Conservation (phyloP, 2,113 vertebrate genomes). For the Apaloderma vittatum region DNA sequence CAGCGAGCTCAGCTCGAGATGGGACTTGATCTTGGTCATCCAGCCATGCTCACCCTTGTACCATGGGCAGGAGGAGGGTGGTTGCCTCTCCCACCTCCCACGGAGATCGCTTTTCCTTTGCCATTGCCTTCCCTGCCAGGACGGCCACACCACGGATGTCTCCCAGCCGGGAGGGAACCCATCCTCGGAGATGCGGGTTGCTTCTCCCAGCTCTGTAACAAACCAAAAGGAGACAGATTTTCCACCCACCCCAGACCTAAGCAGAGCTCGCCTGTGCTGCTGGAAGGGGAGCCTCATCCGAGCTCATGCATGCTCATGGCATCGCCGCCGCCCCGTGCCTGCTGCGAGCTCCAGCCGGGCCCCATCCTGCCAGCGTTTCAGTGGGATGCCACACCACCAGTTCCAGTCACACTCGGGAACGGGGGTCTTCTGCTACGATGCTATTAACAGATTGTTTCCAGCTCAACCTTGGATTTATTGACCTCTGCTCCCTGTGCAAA, state of each 20-base stretch:
- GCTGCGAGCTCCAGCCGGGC: accelerated
- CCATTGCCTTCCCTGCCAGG: background rate
- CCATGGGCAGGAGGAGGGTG: background rate
- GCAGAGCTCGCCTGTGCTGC: background rate
- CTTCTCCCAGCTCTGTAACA: background rate
- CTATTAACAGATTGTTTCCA: background rate
- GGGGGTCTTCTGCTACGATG: background rate
- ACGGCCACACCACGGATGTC: background rate
- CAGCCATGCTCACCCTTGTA: accelerated
- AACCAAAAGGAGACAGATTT: background rate
- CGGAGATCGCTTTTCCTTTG: background rate
- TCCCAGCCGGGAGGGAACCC: background rate
- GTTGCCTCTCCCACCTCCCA: background rate
- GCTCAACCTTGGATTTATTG: background rate
- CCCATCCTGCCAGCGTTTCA: accelerated
- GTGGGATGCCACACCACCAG: background rate
- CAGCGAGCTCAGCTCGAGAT: background rate
- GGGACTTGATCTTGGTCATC: background rate
- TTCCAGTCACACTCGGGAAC: background rate
- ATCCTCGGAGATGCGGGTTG: background rate
- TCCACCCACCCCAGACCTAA: background rate
- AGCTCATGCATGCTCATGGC: background rate
- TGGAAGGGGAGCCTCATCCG: background rate
- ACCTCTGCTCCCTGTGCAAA: background rate
- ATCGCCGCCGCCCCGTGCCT: accelerated